Conservation (phyloP, 2,797 vertebrate species). For the Chrysocyon brachyurus region DNA sequence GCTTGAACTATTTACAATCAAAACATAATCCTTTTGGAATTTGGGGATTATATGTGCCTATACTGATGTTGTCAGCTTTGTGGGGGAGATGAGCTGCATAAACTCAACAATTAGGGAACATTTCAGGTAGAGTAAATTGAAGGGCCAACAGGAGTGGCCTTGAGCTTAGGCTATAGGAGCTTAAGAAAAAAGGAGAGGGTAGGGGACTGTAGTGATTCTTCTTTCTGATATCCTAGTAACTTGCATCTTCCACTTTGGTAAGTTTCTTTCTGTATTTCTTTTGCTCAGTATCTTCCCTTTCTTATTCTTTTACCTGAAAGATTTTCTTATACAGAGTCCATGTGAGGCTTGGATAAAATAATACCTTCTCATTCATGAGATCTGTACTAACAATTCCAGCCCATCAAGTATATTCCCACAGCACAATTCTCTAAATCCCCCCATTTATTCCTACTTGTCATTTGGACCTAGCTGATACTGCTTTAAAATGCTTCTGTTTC, state of each 20-base stretch:
- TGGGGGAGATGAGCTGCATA: not conserved
- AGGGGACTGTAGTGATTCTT: not conserved
- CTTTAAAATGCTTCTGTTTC: conserved; percentile 12
- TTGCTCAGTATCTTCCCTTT: not conserved
- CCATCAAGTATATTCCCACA: not conserved
- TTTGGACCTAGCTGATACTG: not conserved
- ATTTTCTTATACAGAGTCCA: not conserved
- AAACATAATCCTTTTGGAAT: not conserved
- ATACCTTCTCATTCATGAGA: not conserved
- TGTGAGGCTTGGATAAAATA: not conserved
- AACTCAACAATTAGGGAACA: not conserved
- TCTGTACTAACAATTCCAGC: not conserved
- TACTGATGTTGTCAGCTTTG: not conserved
- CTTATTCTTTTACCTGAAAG: not conserved
- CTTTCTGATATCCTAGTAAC: not conserved
- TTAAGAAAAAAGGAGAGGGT: not conserved
- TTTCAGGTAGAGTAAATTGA: not conserved
- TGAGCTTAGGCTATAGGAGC: not conserved
- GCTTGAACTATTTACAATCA: not conserved
- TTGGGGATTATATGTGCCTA: not conserved
- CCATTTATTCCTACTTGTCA: conserved; percentile 15
- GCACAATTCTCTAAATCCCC: not conserved
- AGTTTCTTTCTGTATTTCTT: not conserved
- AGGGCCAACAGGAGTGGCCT: rapidly evolving
- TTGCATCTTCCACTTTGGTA: not conserved